Base-by-base conservation (phyloP, 2,888 invertebrate genomes). In the Myathropa florea region DNA sequence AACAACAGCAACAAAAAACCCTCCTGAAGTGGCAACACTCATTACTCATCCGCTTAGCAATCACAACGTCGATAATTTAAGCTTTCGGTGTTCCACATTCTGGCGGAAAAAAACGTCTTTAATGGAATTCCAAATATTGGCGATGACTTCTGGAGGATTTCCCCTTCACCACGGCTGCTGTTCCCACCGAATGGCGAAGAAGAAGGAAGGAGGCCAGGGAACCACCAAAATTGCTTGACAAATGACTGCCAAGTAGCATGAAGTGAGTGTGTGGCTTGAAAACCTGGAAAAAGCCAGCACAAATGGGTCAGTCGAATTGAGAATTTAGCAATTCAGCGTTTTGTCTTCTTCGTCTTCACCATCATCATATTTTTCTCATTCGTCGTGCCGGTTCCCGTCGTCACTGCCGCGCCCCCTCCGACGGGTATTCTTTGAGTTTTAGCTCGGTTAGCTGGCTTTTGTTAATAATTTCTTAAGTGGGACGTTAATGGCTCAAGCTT, bases 311-410 rank as follows among this genome's bases (percentile, higher is more conserved):
- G 76, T 14, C 65, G 67, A 84, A 71, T 79, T 55, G 75, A 71
- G 83, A 83, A 83, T 84, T 84, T 80, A 80, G 80, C 84, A 84
- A 71, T 80, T 71, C 80, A 46, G 76, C 67, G 63, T 73, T 64
- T 65, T 53, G 33, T 76, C 53, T 53, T 64, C 39, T 71, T 61
- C 23, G 23, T 70, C 60, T 23, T 72, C 39, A 12, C 46, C 28
- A 26, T 61, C 46, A 9, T 65, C 21, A 14, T 21, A 14, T 64
- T 33, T 64, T 78, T 28, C 23, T 72, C 46, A 57, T 65, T 78
- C 67, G 33, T 30, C 59, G 39, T 63, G 28, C 28, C 28, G 28
- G 3, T 28, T 28, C n/a, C n/a, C n/a, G n/a, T n/a, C n/a, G n/a
- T n/a, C n/a, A 28, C 39, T 24, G 21, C 36, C 21, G 39, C 39